A percentile compares a stretch with the other conserved stretches of the same genome.
phyloP scores from a whole-genome alignment of 2,888 invertebrate genomes.

The Campoletis raptor region DNA sequence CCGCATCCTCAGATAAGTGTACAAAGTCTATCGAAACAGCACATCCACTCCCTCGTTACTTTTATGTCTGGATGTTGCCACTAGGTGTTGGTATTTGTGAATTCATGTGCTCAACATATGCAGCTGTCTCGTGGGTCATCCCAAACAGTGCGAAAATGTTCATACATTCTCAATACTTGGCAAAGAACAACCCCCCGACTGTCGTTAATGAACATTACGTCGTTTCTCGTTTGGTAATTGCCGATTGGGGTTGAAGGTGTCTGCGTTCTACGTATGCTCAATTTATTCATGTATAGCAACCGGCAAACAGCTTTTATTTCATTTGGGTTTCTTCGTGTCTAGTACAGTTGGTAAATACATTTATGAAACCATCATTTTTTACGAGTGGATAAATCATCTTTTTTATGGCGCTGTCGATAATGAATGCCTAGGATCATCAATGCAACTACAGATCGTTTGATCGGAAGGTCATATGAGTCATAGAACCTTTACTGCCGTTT shows the following conservation, averaged over 20 bases:
- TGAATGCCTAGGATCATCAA: not conserved
- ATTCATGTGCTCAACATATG: not conserved
- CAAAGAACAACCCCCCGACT: not conserved
- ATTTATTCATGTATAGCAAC: constrained; percentile 11
- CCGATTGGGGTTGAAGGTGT: not conserved
- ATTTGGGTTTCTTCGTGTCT: not conserved
- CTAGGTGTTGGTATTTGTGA: not conserved
- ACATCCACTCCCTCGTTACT: not conserved
- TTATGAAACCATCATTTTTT: not conserved
- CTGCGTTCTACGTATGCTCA: not conserved
- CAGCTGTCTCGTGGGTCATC: not conserved
- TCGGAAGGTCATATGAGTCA: too few species aligned
- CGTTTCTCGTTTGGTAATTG: not conserved
- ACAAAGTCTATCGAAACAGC: constrained; percentile 18
- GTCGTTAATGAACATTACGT: constrained; percentile 28
- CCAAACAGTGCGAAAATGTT: not conserved
- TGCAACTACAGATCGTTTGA: too few species aligned
- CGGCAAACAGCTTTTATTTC: not conserved
- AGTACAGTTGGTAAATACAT: not conserved
- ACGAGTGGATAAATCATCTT: not conserved
- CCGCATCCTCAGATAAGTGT: constrained; percentile 23
- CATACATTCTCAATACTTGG: not conserved
- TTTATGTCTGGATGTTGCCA: not conserved
- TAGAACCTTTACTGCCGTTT: too few species aligned
- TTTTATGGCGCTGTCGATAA: not conserved